Conservation (phyloP, 2,888 invertebrate genomes). For the Xiphydria camelus region DNA sequence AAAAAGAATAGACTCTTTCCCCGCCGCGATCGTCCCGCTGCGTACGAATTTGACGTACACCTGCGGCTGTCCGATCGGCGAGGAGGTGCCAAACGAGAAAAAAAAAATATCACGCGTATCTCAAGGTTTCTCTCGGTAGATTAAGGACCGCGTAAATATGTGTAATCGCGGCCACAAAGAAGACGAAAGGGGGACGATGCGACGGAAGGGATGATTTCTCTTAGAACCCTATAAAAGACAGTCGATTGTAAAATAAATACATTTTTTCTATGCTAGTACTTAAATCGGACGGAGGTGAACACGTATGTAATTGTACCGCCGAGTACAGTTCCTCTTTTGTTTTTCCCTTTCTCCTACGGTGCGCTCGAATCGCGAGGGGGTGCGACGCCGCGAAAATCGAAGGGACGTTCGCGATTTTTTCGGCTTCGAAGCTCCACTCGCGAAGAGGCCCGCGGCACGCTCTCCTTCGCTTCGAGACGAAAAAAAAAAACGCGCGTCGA, state of each 20-base stretch:
- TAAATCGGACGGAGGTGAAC: no score
- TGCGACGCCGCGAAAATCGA: no score
- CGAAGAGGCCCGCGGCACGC: no score
- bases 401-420: no score
- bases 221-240: slow-evolving; percentile 26
- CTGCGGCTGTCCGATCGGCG: not conserved
- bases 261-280: slow-evolving; percentile 40
- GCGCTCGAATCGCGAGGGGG: no score
- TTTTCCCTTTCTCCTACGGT: slow-evolving; percentile 11
- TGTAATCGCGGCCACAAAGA: not conserved
- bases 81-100: no score
- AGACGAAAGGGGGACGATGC: not conserved
- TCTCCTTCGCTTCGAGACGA: slow-evolving; percentile 2
- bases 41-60: not conserved
- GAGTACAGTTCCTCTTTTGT: slow-evolving; percentile 6
- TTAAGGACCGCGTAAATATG: no score
- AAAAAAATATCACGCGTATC: no score
- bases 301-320: slow-evolving; percentile 21
- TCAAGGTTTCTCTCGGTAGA: no score
- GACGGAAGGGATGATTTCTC: no score
- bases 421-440: no score
- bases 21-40: not conserved
- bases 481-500: slow-evolving; percentile 8
- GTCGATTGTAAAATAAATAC: slow-evolving; percentile 27
- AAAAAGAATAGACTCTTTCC: no score